Percentiles rank a stretch among this genome's conserved stretches.
Evolutionary conservation across 2,888 invertebrate species (phyloP).

Genomic region (Meghimatium bilineatum): DNA sequence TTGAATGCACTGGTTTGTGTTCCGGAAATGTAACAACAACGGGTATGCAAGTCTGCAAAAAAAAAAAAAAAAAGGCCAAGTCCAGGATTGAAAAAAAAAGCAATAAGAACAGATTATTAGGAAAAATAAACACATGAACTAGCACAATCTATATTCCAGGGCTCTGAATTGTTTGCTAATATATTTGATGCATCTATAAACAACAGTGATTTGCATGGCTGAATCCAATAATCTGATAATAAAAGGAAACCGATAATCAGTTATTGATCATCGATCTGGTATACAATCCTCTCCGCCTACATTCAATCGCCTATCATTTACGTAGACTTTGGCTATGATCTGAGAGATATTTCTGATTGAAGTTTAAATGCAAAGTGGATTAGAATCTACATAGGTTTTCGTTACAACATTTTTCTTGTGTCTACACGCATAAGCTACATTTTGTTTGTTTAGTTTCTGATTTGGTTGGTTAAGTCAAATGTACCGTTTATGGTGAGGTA

Average conservation of each 20-base stretch:
- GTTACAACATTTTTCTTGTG: too few relatives aligned
- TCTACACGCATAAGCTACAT: too few relatives aligned
- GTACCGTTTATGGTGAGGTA: too few relatives aligned
- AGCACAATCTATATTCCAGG: background rate
- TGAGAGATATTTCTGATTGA: background rate
- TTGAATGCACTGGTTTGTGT: background rate
- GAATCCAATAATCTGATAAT: background rate
- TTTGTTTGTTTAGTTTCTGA: too few relatives aligned
- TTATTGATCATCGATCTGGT: background rate
- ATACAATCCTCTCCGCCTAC: background rate
- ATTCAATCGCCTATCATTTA: background rate
- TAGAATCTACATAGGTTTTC: too few relatives aligned
- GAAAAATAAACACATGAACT: background rate
- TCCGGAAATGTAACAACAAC: background rate
- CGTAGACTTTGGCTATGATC: background rate
- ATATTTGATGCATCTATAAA: background rate
- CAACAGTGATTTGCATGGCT: background rate
- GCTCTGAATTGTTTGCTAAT: background rate
- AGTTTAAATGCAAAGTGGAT: too few relatives aligned
- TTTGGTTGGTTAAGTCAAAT: too few relatives aligned
- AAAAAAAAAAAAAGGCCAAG: too few relatives aligned
- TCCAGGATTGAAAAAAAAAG: background rate
- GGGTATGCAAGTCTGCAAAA: too few relatives aligned
- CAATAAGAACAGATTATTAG: background rate
- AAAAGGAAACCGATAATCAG: background rate